A percentile compares a stretch with the other conserved stretches of the same genome.
Evolutionary conservation across 2,113 vertebrate species (phyloP).

Genomic region (Craseonycteris thonglongyai): DNA sequence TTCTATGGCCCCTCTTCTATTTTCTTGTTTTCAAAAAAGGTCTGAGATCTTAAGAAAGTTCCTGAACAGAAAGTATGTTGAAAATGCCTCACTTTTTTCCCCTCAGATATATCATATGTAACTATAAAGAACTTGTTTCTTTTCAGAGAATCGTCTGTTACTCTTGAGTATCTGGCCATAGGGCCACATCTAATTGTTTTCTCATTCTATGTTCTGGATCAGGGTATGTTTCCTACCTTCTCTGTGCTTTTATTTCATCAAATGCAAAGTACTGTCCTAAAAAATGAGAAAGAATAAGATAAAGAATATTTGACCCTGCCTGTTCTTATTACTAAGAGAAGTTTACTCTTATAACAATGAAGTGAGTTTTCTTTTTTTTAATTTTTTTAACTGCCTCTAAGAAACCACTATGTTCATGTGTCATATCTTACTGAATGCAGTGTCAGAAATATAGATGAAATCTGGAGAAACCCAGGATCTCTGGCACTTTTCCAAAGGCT

Average conservation of each 20-base stretch:
- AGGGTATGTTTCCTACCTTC: neutral
- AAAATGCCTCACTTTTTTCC: neutral
- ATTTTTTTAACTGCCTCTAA: neutral
- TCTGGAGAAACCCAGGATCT: constrained; percentile 15
- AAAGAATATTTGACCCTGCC: neutral
- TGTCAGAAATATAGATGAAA: constrained; percentile 41
- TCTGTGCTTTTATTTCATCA: neutral
- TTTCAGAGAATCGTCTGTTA: neutral
- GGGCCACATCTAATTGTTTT: neutral
- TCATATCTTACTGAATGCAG: constrained; percentile 38
- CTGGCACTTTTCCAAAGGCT: constrained; percentile 51
- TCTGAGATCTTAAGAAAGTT: neutral
- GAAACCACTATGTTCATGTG: constrained; percentile 3
- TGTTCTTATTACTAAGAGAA: neutral
- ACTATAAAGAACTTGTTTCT: neutral
- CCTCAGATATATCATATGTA: neutral
- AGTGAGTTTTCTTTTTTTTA: neutral
- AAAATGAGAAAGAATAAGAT: neutral
- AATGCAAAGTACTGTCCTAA: neutral
- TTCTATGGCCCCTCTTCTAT: neutral
- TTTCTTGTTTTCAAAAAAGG: neutral
- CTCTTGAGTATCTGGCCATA: neutral
- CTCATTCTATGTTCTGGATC: neutral
- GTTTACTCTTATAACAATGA: neutral
- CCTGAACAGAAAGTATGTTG: neutral